Evolutionary conservation across 2,113 vertebrate genomes (phyloP).

Genomic region (Eira barbara): DNA sequence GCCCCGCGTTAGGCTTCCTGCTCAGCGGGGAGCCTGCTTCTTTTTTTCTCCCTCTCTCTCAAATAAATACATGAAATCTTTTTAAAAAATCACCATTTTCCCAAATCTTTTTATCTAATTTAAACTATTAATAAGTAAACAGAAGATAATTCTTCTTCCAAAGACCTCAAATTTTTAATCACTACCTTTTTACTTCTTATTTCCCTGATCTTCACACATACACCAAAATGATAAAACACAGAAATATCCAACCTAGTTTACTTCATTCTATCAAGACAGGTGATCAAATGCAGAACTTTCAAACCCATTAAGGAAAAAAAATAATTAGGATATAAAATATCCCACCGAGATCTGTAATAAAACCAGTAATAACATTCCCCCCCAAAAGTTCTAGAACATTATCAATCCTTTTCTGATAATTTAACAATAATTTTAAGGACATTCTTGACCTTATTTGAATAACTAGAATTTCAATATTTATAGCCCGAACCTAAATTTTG

Average conservation of each 20-base stretch:
- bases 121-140: neutral
- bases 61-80: neutral
- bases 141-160: neutral
- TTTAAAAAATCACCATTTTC: neutral
- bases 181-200: neutral
- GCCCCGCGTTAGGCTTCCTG: neutral
- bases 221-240: neutral
- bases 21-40: neutral
- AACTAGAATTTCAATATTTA: neutral
- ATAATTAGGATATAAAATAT: neutral
- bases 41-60: neutral
- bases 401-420: constrained; percentile 22
- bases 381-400: neutral
- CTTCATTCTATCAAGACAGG: neutral
- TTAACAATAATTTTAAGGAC: constrained; percentile 13
- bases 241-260: neutral
- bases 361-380: neutral
- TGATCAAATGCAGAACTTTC: neutral
- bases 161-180: neutral
- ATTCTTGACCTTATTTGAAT: constrained; percentile 26
- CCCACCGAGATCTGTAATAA: neutral
- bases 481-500: neutral
- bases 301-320: neutral
- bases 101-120: constrained; percentile 5
- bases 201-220: neutral